Evolutionary conservation across 2,888 invertebrate genomes (phyloP).

Genomic region (Drosophila affinis): DNA sequence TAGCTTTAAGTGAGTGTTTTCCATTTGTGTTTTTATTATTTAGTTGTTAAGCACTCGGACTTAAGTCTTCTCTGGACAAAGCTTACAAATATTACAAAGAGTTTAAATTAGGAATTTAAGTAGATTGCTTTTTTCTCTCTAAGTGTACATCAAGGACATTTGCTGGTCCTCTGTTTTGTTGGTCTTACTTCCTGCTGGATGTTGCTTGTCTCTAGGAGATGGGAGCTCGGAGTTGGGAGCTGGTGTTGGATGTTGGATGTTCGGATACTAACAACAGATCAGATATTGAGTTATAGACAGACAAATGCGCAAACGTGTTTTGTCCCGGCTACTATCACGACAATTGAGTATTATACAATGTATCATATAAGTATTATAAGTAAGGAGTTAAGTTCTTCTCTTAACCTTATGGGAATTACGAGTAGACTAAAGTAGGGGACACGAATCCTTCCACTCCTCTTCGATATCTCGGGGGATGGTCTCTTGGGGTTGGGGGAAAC

Average conservation of each 20-base stretch:
- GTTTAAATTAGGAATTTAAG: constrained; percentile 53
- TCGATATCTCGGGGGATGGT: not conserved
- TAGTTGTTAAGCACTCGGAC: constrained; percentile 54
- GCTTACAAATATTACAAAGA: constrained; percentile 61
- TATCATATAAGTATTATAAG: constrained; percentile 28
- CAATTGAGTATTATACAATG: constrained; percentile 82
- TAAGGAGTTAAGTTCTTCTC: not conserved
- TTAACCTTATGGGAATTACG: constrained; percentile 43
- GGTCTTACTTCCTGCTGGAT: constrained; percentile 10
- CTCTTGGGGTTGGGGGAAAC: constrained; percentile 33
- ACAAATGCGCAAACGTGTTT: constrained; percentile 66
- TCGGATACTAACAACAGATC: not conserved
- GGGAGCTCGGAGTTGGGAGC: constrained; percentile 10
- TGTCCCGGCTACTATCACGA: constrained; percentile 82
- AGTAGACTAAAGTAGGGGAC: constrained; percentile 57
- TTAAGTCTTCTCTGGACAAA: constrained; percentile 49
- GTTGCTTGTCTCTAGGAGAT: not conserved
- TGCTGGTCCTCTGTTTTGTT: constrained; percentile 4
- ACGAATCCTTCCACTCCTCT: constrained; percentile 6
- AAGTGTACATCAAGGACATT: constrained; percentile 36
- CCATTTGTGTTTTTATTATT: constrained; percentile 47
- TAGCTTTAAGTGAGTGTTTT: constrained; percentile 20
- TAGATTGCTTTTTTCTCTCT: not conserved
- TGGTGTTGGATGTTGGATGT: constrained; percentile 16
- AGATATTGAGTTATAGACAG: constrained; percentile 58